Evolutionary conservation across 2,113 vertebrate genomes (phyloP), one percentile per base, ranked within the genome.

Genomic region (Dipodomys spectabilis): DNA sequence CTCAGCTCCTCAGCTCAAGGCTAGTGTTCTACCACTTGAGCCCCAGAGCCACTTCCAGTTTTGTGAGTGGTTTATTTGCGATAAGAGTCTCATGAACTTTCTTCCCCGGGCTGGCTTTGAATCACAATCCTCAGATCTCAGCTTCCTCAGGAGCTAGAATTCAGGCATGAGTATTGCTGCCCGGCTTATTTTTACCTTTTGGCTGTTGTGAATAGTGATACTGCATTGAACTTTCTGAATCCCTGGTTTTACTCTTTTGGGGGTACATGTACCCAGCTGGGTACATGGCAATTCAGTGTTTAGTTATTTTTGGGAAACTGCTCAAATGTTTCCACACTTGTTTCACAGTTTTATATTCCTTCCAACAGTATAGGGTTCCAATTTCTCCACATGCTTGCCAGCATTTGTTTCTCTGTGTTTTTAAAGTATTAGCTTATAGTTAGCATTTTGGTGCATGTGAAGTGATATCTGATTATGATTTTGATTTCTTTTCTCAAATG

Each of bases 401-500:
- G 6, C 1, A 27, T 44, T 86, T 67, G 49, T 19, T 79, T 44
- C n/a, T 60, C 65, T 85, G 11, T 79, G 2, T 15, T 28, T 74
- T 1, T 23, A n/a, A 65, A 73, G 49, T 22, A 28, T 60, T 28
- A 35, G 35, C 45, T 73, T 53, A 60, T 18, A 28, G 39, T 35
- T 60, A 27, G 15, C 68, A 86, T 28, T 60, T 28, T 35, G n/a
- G 49, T 72, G 28, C 4, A 13, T 45, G 5, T 71, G 30, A 83
- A 69, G 16, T n/a, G n/a, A 35, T 62, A 45, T 2, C 30, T 74
- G 27, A 73, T n/a, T 65, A 6, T 62, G 25, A 30, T 72, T 92
- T 90, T 95, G 18, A 65, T 73, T 81, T 82, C 1, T 44, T 90
- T 92, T 86, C 12, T 64, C 69, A 78, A 35, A 68, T 82, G 45